A percentile compares a stretch with the other conserved stretches of the same genome.
Conservation (phyloP, 2,888 invertebrate species). For the Nomada hirtipes region DNA sequence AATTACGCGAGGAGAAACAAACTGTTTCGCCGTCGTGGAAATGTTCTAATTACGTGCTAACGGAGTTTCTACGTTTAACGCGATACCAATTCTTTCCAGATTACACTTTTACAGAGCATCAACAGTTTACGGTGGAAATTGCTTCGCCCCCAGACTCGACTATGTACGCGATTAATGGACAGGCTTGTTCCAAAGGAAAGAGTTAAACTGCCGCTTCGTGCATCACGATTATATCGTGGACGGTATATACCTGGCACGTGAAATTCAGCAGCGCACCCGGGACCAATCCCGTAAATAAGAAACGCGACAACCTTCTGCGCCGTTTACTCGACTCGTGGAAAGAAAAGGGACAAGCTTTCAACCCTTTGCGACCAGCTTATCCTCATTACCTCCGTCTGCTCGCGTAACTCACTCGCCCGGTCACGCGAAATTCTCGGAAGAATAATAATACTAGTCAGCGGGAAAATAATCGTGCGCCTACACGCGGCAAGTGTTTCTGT, state of each 20-base stretch:
- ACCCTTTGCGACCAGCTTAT: constrained; percentile 26
- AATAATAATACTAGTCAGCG: too few relatives aligned
- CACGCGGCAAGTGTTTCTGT: too few relatives aligned
- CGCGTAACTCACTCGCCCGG: neutral
- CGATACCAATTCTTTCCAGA: too few relatives aligned
- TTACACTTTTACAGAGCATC: too few relatives aligned
- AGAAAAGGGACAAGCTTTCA: constrained; percentile 22
- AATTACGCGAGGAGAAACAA: constrained; percentile 4
- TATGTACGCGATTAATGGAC: too few relatives aligned
- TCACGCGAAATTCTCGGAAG: neutral
- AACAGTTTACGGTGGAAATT: too few relatives aligned
- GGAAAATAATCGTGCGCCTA: neutral
- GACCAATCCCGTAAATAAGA: constrained; percentile 57
- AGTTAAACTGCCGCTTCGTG: constrained; percentile 9
- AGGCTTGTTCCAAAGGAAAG: too few relatives aligned
- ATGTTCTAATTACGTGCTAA: neutral
- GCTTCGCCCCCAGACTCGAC: too few relatives aligned
- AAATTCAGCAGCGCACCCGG: neutral
- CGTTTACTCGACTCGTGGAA: constrained; percentile 13
- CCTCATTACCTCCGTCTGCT: neutral
- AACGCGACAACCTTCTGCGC: constrained; percentile 5
- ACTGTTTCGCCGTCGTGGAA: too few relatives aligned
- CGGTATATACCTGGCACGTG: neutral
- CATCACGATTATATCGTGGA: constrained; percentile 64
- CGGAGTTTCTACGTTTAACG: neutral